Evolutionary conservation across 2,113 vertebrate species (phyloP), one percentile per base, ranked within the genome.

Genomic region (Eonycteris spelaea): DNA sequence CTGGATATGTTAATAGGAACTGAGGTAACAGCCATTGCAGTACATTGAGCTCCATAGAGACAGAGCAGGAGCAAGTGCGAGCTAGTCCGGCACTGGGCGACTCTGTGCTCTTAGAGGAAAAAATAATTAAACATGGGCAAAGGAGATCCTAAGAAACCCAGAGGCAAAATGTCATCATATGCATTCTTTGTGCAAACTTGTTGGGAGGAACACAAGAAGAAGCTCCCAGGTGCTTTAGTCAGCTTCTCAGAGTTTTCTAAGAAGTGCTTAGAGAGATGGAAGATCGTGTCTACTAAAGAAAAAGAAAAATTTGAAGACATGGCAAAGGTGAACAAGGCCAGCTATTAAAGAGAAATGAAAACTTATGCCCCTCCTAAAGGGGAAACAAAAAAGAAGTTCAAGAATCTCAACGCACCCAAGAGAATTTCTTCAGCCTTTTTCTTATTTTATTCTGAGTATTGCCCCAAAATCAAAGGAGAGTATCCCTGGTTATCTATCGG

Each of bases 1-100:
- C 45, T 48, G 45, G 45, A 2, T 45, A 48, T 48, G 12, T 48
- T 48, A 48, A 48, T 48, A 48, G 45, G 45, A 48, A 48, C 45
- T 48, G 45, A 48, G 45, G 12, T 48, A 12, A 98, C 99, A 99
- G 99, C 99, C 99, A 99, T 99, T 99, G 99, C 99, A 99, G 99
- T 99, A 99, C 99, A 99, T 99, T 99, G 99, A 99, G 98, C 99
- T 98, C 98, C 99, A 99, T 98, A 98, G 99, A 98, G 98, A 98
- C 98, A 97, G 99, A 98, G 98, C 98, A 98, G 99, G 97, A 99
- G 98, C 99, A 98, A 99, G 99, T 98, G 98, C 92, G 97, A 97
- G 98, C 97, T 96, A 94, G 97, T 96, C 96, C 97, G 96, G 97
- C 95, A 95, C 97, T 94, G 97, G 97, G 97, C 95, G 94, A 97